Evolutionary conservation across 2,797 vertebrate species (phyloP).

Genomic region (Tarsius wallacei): DNA sequence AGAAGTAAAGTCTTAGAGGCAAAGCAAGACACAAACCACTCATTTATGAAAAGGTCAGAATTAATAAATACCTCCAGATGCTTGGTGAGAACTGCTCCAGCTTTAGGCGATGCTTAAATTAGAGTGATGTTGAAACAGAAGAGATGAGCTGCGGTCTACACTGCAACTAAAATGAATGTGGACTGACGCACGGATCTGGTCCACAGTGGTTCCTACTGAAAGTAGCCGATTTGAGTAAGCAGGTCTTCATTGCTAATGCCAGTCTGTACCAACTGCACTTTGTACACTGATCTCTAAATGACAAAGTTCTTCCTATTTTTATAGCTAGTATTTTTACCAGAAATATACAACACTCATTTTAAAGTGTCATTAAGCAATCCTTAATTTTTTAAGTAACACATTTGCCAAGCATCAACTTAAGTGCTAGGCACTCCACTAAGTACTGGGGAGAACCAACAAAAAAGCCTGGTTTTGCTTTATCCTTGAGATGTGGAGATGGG

Average conservation of each 20-base stretch:
- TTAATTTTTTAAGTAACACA: constrained; percentile 1
- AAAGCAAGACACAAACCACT: constrained; percentile 70
- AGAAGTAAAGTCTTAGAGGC: constrained; percentile 60
- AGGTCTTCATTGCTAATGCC: constrained; percentile 51
- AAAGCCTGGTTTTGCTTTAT: background rate
- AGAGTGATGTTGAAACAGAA: constrained; percentile 74
- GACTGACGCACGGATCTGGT: constrained; percentile 58
- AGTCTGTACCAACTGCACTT: constrained; percentile 51
- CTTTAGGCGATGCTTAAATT: constrained; percentile 71
- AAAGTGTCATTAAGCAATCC: constrained; percentile 25
- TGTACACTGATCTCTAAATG: constrained; percentile 77
- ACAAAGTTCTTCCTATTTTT: constrained; percentile 78
- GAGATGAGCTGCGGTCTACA: constrained; percentile 69
- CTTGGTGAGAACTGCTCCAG: constrained; percentile 70
- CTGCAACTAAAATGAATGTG: constrained; percentile 73
- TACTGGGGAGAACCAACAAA: background rate
- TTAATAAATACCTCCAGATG: constrained; percentile 78
- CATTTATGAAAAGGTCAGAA: constrained; percentile 80
- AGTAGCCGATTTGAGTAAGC: constrained; percentile 83
- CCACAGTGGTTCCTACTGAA: constrained; percentile 77
- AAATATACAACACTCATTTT: constrained; percentile 55
- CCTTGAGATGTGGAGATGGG: background rate
- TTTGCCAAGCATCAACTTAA: constrained; percentile 11
- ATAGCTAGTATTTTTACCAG: constrained; percentile 64
- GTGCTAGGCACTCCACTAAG: background rate